Evolutionary conservation across 2,797 vertebrate species (phyloP).

Genomic region (Propithecus deckenii): DNA sequence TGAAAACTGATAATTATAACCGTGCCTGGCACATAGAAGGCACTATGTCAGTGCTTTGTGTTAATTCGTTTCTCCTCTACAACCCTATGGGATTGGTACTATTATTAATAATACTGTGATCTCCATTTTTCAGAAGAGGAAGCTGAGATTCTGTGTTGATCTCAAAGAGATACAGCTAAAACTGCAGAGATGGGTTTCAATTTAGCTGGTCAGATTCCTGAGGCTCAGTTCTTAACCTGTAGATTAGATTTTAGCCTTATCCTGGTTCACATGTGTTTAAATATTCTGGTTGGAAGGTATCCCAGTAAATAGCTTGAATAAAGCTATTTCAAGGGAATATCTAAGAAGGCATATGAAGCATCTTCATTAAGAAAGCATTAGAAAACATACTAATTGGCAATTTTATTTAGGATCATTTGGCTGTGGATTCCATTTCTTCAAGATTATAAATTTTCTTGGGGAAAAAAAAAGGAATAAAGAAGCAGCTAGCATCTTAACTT

Average conservation of each 20-base stretch:
- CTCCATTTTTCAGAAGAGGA: neutral
- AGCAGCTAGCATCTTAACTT: neutral
- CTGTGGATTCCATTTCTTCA: neutral
- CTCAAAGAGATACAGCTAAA: neutral
- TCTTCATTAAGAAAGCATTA: neutral
- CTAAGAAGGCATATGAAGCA: neutral
- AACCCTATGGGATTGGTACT: neutral
- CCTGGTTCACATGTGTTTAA: neutral
- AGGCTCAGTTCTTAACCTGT: neutral
- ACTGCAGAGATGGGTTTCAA: neutral
- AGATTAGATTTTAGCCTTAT: neutral
- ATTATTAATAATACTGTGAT: neutral
- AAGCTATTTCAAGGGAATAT: neutral
- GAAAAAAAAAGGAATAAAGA: neutral
- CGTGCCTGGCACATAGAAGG: neutral
- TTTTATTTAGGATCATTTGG: constrained; percentile 27
- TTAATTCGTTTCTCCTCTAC: neutral
- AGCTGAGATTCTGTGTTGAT: neutral
- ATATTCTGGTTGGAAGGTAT: neutral
- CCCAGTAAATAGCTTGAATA: neutral
- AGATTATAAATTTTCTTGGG: neutral
- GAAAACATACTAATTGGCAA: neutral
- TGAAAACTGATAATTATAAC: neutral
- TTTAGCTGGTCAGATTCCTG: neutral
- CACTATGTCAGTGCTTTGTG: neutral